Evolutionary conservation across 2,797 vertebrate species (phyloP).

Genomic region (Astyanax mexicanus): DNA sequence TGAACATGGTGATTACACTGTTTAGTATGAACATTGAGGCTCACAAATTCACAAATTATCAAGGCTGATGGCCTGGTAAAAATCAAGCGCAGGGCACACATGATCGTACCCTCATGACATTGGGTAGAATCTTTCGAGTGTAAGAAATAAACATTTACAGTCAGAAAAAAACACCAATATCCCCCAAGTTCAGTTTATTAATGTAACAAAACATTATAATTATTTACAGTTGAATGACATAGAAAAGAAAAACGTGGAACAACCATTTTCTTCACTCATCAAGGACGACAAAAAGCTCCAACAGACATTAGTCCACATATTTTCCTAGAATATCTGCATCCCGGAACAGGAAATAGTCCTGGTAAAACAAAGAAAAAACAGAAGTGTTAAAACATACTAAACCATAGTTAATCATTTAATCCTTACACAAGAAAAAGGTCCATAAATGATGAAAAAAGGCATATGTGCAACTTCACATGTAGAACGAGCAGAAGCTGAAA

Average conservation of each 20-base stretch:
- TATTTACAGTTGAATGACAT: conserved; percentile 82
- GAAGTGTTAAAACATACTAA: background rate
- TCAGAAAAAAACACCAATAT: conserved; percentile 33
- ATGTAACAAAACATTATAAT: conserved; percentile 81
- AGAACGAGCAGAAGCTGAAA: no score
- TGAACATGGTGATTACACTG: no score
- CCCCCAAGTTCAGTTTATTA: conserved; percentile 73
- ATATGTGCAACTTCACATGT: no score
- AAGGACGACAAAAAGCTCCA: conserved; percentile 39
- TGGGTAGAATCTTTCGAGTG: no score
- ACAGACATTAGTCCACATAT: conserved; percentile 84
- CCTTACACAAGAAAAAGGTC: no score
- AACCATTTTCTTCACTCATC: conserved; percentile 62
- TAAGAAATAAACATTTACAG: background rate
- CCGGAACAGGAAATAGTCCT: conserved; percentile 98
- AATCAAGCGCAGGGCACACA: no score
- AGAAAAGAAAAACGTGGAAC: conserved; percentile 63
- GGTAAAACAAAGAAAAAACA: conserved; percentile 53
- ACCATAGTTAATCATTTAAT: no score
- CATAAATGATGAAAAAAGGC: no score
- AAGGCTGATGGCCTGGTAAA: no score
- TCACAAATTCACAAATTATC: no score
- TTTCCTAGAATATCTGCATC: conserved; percentile 97
- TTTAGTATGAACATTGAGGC: no score
- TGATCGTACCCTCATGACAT: no score